phyloP scores from a whole-genome alignment of 1,140 invertebrate species.

The Trichonephila clavata region DNA sequence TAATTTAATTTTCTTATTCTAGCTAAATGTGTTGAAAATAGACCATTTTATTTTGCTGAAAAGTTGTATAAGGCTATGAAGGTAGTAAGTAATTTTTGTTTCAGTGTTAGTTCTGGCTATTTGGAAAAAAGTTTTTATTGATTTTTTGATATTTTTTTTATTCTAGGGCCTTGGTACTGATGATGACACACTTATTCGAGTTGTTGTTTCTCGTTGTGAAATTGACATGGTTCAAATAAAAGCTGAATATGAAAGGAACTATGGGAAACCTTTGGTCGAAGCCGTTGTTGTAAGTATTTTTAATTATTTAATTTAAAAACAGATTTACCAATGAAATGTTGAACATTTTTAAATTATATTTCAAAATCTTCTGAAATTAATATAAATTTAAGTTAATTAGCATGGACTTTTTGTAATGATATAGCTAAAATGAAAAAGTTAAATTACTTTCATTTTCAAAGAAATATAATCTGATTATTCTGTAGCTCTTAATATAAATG shows the following conservation, averaged over 20 bases:
- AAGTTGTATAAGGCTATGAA: slow-evolving; percentile 94
- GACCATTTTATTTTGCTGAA: slow-evolving; percentile 96
- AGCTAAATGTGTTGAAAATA: slow-evolving; percentile 94
- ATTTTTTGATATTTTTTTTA: slow-evolving; percentile 50
- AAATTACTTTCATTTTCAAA: no score
- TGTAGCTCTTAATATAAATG: no score
- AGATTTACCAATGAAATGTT: no score
- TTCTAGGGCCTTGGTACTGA: slow-evolving; percentile 87
- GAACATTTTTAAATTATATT: no score
- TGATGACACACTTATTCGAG: slow-evolving; percentile 93
- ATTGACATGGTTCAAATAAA: slow-evolving; percentile 96
- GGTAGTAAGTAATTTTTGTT: slow-evolving; percentile 81
- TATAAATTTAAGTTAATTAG: no score
- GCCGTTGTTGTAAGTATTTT: slow-evolving; percentile 89
- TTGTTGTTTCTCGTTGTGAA: slow-evolving; percentile 94
- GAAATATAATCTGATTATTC: no score
- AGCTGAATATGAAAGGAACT: slow-evolving; percentile 91
- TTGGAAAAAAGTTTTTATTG: neutral
- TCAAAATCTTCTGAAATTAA: no score
- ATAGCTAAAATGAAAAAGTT: no score
- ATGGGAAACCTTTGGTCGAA: slow-evolving; percentile 90
- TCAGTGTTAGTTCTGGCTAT: neutral
- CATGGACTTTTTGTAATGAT: no score
- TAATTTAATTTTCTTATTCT: slow-evolving; percentile 77
- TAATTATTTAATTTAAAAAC: neutral